Base-by-base conservation (phyloP, 2,797 vertebrate genomes). In the Pipistrellus pipistrellus region DNA sequence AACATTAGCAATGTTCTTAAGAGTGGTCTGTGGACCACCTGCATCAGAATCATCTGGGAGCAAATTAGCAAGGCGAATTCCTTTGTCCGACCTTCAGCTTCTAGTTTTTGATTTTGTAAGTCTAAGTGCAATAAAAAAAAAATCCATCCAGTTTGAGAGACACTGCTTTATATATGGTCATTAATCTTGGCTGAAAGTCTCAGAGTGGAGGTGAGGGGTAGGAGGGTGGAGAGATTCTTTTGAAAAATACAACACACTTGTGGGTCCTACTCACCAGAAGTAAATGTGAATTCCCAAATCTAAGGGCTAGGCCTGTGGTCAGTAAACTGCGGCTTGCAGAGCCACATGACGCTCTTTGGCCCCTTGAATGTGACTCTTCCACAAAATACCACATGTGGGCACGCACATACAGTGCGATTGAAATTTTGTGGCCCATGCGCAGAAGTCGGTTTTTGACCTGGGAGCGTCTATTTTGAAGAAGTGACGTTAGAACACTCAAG, bases 151-250 rank as follows among this genome's bases (percentile, higher is more conserved):
- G 0, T 88, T 73, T 90, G 57, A 64, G 32, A 84, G 38, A 14
- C 5, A 13, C 18, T 71, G 41, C 7, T 86, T 86, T 88, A 25
- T 30, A 85, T 77, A 38, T 68, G 23, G 14, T 82, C 92, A 44
- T 88, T 88, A 87, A 69, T 80, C 23, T 84, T 75, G 41, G 46
- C 27, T 93, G 25, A 71, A 88, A 92, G 48, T 66, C 14, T n/a
- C 41, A 75, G 62, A 13, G 51, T 62, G 8, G 30, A 89, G 48
- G 6, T 64, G 48, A 87, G 8, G 2, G 2, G 0, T 17, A 72
- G 23, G 17, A 13, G 55, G 27, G 15, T 20, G 11, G 32, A 44
- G 17, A 62, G 53, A 0, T 87, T 27, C 27, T 77, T 75, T 73
- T 21, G 44, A 71, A 83, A 76, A 75, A 30, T 13, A 41, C 3